Conservation (phyloP, 2,888 invertebrate species). For the Parnassius orleans region DNA sequence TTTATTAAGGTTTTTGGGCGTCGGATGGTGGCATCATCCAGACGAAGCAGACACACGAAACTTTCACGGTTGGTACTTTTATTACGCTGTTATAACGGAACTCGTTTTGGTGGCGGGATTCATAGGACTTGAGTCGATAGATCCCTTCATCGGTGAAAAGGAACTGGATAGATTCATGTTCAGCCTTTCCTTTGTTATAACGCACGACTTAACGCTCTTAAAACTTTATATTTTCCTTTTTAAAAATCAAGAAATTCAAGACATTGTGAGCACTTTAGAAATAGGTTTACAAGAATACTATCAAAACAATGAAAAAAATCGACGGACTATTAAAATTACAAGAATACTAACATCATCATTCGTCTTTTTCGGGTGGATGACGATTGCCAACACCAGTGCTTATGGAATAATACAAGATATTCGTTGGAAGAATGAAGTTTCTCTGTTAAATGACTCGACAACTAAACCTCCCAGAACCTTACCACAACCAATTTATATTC, state of each 20-base stretch:
- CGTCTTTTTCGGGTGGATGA: slow-evolving; percentile 70
- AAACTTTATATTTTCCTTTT: slow-evolving; percentile 71
- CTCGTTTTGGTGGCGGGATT: slow-evolving; percentile 69
- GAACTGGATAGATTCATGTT: slow-evolving; percentile 73
- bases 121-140: slow-evolving; percentile 71
- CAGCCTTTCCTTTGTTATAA: slow-evolving; percentile 72
- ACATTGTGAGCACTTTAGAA: slow-evolving; percentile 61
- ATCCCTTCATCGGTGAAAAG: slow-evolving; percentile 71
- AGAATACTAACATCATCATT: slow-evolving; percentile 60
- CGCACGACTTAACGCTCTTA: slow-evolving; percentile 68
- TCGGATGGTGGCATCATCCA: slow-evolving; percentile 76
- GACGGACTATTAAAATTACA: slow-evolving; percentile 52
- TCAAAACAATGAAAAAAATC: slow-evolving; percentile 57
- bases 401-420: slow-evolving; percentile 66
- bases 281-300: slow-evolving; percentile 60
- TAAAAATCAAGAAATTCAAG: slow-evolving; percentile 63
- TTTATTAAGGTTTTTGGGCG: slow-evolving; percentile 61
- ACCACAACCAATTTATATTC: slow-evolving; percentile 72
- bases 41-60: slow-evolving; percentile 60
- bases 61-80: slow-evolving; percentile 64
- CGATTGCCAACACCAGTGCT: slow-evolving; percentile 63
- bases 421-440: slow-evolving; percentile 57
- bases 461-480: slow-evolving; percentile 53
- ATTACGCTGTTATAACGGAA: slow-evolving; percentile 63
- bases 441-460: slow-evolving; percentile 49